Percentiles rank a stretch among this genome's conserved stretches.
phyloP scores from a whole-genome alignment of 2,888 invertebrate species.

The Sarcophaga rosellei region DNA sequence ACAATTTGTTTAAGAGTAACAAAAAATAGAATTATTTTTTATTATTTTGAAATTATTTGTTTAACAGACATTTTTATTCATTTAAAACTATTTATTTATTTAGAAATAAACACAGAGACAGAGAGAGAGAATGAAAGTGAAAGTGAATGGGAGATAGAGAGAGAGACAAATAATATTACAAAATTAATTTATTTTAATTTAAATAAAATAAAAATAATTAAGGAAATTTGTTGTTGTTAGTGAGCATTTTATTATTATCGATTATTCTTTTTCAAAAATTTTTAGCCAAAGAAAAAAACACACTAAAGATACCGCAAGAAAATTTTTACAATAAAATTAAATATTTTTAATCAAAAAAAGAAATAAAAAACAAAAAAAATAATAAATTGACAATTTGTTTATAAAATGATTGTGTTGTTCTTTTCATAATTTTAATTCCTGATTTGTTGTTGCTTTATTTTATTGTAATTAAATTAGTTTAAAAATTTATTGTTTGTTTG shows the following conservation, averaged over 20 bases:
- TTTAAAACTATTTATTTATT: conserved; percentile 30
- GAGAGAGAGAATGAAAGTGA: conserved; percentile 25
- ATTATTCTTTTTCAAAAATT: conserved; percentile 20
- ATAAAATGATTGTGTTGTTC: not conserved
- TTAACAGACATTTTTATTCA: conserved; percentile 16
- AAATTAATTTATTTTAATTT: conserved; percentile 26
- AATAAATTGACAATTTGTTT: conserved; percentile 18
- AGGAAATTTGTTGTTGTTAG: conserved; percentile 57
- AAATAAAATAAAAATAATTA: conserved; percentile 13
- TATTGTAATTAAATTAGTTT: conserved; percentile 6
- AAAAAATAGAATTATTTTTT: not conserved
- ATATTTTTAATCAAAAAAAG: not conserved
- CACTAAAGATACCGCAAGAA: not conserved
- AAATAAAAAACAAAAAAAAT: conserved; percentile 6
- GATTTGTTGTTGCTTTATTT: not conserved
- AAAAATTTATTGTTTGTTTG: conserved; percentile 3
- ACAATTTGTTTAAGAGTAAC: not conserved
- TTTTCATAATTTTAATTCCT: not conserved
- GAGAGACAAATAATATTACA: conserved; percentile 25
- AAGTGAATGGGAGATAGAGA: conserved; percentile 20
- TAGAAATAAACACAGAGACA: conserved; percentile 25
- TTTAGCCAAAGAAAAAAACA: conserved; percentile 37
- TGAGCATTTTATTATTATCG: conserved; percentile 49
- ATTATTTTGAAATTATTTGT: conserved; percentile 2
- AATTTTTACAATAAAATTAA: not conserved